Base-by-base conservation (phyloP, 1,140 invertebrate genomes). In the Panulirus ornatus region DNA sequence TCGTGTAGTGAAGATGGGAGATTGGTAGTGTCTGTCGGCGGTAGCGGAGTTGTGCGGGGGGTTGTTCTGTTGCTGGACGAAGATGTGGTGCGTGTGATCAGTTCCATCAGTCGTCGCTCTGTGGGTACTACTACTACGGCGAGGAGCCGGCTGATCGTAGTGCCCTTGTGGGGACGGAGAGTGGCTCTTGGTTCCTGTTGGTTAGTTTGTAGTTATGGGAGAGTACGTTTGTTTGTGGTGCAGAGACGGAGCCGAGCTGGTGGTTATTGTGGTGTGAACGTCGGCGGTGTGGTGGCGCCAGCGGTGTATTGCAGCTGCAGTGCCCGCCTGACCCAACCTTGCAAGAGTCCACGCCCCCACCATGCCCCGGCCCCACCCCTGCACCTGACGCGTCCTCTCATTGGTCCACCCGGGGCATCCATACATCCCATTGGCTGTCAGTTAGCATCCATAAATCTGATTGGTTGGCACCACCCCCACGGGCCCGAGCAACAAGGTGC, bases 401-500 rank as follows among this genome's bases (percentile, higher is more conserved):
- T 89, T 89, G 88, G 88, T 73, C 44, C 81, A 42, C 66, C 14
- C 88, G 38, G 71, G 79, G 51, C 51, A 84, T 76, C 79, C 78
- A 89, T 89, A 89, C 76, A 82, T 81, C 88, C 88, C 22, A 89
- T 89, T 89, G 88, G 88, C 63, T 89, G 88, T 89, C 88, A 89
- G 79, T 58, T 89, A 81, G 63, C 88, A 75, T 51, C 88, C 88
- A 89, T 89, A 89, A 89, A 89, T 83, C 88, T 30, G 88, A 89
- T 89, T 89, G 88, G 88, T 14, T 89, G 88, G 54, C 88, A 89
- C 51, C 78, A 79, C 86, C 86, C 86, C 86, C 86, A 78, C 86
- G 54, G 86, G 71, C 71, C 34, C 22, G 73, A 47, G 84, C 70
- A 63, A 22, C 71, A 76, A 40, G 82, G 38, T 70, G 58, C 63